Conservation (phyloP, 2,797 vertebrate species). For the Erpetoichthys calabaricus region DNA sequence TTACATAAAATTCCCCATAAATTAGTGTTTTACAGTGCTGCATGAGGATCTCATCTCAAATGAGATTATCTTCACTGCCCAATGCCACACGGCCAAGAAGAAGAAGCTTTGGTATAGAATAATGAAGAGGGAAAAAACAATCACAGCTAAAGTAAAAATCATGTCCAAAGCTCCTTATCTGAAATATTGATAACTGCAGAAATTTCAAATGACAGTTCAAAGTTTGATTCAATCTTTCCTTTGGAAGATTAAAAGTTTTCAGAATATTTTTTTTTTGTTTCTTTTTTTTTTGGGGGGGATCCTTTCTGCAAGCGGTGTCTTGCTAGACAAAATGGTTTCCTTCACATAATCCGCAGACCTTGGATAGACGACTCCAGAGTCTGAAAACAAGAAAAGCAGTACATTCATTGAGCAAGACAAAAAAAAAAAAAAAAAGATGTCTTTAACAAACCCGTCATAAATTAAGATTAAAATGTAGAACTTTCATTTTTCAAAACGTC, state of each 20-base stretch:
- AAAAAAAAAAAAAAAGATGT: neutral
- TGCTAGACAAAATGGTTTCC: slow-evolving; percentile 41
- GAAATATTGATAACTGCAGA: slow-evolving; percentile 43
- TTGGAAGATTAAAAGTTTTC: slow-evolving; percentile 29
- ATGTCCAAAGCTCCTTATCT: slow-evolving; percentile 37
- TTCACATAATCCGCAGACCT: slow-evolving; percentile 95
- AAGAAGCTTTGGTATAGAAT: slow-evolving; percentile 85
- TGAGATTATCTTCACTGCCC: slow-evolving; percentile 35
- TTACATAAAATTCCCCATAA: slow-evolving; percentile 79
- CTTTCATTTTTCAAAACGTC: too few species aligned
- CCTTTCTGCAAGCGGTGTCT: slow-evolving; percentile 33
- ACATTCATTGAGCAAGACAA: too few species aligned
- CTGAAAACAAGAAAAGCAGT: slow-evolving; percentile 40
- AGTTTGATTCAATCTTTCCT: slow-evolving; percentile 38
- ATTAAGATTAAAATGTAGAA: neutral
- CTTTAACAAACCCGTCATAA: neutral
- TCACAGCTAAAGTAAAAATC: slow-evolving; percentile 53
- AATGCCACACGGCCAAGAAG: slow-evolving; percentile 51
- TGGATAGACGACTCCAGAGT: slow-evolving; percentile 95
- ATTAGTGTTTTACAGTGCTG: slow-evolving; percentile 57
- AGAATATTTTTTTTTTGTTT: slow-evolving; percentile 22
- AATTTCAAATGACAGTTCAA: slow-evolving; percentile 53
- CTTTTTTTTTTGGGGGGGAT: neutral
- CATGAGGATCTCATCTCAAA: slow-evolving; percentile 20
- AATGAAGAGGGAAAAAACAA: slow-evolving; percentile 33